Conservation (phyloP, 2,113 vertebrate species). For the Rhagologus leucostigma region DNA sequence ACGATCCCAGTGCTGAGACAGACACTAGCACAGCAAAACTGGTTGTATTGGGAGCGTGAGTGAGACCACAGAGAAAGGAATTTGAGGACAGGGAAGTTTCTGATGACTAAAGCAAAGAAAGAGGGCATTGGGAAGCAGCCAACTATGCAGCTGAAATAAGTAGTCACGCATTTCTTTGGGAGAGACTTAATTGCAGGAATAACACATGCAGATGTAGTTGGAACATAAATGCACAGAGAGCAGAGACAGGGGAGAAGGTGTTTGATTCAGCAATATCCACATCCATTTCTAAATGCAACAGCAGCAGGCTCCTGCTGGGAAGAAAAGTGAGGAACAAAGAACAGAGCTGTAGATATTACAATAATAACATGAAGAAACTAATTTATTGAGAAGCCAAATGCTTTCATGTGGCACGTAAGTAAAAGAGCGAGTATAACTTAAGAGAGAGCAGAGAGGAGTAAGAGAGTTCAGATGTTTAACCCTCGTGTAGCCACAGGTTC, state of each 20-base stretch:
- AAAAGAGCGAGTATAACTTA: background rate
- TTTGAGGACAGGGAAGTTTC: conserved; percentile 39
- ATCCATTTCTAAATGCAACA: background rate
- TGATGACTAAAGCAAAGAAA: conserved; percentile 43
- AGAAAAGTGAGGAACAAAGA: background rate
- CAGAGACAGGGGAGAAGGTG: background rate
- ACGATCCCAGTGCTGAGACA: background rate
- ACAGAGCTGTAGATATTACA: background rate
- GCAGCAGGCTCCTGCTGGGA: background rate
- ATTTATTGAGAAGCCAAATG: background rate
- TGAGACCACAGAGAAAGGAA: conserved; percentile 57
- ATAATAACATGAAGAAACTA: background rate
- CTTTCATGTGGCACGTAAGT: background rate
- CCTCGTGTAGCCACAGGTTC: background rate
- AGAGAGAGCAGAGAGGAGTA: background rate
- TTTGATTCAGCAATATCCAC: background rate
- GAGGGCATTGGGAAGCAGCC: conserved; percentile 23
- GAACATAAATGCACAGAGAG: background rate
- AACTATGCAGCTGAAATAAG: conserved; percentile 27
- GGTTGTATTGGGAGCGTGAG: background rate
- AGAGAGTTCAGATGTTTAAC: background rate
- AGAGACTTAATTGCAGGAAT: conserved; percentile 21
- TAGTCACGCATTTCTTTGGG: background rate
- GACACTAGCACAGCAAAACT: conserved; percentile 54
- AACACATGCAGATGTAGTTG: conserved; percentile 10